phyloP scores from a whole-genome alignment of 2,888 invertebrate genomes.

The Acanthosoma haemorrhoidale region DNA sequence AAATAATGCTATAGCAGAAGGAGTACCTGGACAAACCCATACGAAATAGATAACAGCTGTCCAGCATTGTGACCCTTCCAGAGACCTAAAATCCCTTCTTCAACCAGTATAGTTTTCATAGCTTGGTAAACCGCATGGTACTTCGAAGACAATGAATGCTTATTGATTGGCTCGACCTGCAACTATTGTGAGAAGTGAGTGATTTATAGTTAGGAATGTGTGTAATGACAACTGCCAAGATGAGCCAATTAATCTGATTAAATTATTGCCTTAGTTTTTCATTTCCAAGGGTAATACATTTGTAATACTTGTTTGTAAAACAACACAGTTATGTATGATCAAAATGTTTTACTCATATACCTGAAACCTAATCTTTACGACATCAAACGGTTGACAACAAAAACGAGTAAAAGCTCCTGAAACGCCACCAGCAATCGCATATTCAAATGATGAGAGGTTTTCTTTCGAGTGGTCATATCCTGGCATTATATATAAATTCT shows the following conservation, averaged over 20 bases:
- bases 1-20: no score
- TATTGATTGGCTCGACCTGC: constrained; percentile 81
- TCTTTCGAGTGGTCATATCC: constrained; percentile 26
- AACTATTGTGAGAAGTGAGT: no score
- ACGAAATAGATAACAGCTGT: constrained; percentile 80
- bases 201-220: no score
- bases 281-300: no score
- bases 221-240: no score
- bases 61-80: constrained; percentile 98
- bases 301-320: no score
- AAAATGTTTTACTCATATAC: no score
- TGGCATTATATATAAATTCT: constrained; percentile 24
- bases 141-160: constrained; percentile 55
- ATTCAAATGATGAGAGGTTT: constrained; percentile 9
- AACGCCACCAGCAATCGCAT: constrained; percentile 62
- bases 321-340: no score
- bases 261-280: no score
- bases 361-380: constrained; percentile 93
- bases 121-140: constrained; percentile 82
- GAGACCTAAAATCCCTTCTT: constrained; percentile 78
- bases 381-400: constrained; percentile 86
- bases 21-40: constrained; percentile 76
- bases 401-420: constrained; percentile 79
- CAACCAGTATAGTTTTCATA: constrained; percentile 64
- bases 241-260: no score